Evolutionary conservation across 2,888 invertebrate species (phyloP), one percentile per base, ranked within the genome.

Genomic region (Hypomecis punctinalis): DNA sequence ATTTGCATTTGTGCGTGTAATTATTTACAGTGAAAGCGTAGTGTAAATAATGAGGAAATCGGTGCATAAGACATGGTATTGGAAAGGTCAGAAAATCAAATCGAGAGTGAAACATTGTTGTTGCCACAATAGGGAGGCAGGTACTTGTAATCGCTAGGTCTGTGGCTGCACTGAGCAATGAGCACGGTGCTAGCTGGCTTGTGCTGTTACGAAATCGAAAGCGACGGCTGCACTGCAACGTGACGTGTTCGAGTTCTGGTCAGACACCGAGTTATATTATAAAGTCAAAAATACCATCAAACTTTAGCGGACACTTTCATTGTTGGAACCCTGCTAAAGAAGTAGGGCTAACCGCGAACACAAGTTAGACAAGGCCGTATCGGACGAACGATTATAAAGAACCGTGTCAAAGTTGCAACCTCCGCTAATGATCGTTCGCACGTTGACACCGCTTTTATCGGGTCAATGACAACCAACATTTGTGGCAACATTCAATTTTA

Each of bases 311-410:
- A 52, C 10, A 23, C 23, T 42, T 40, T 40, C 39, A 10, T 40
- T 42, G 40, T 40, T 40, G 23, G 10, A 52, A 9, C 33, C 9
- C 40, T 33, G 40, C 13, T 35, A 57, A 56, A 33, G 10, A 37
- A 49, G 52, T 40, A 11, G 36, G 47, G 35, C 39, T 53, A 37
- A 53, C 39, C 42, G 42, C 60, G 61, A 69, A 67, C 63, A 66
- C 69, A 69, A 63, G 74, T 71, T 72, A 76, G 79, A 79, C 88
- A 88, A 90, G 90, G 89, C 83, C 86, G 81, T 82, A 76, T 79
- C 85, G 87, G 89, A 88, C 86, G 86, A 88, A 81, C 85, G 87
- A 84, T 86, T 83, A 86, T 84, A 83, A 86, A 82, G 84, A 88
- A 86, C 86, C 85, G 80, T 88, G 90, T 87, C 89, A 87, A 79